Evolutionary conservation across 2,888 invertebrate genomes (phyloP).

Genomic region (Napeogenes inachia): DNA sequence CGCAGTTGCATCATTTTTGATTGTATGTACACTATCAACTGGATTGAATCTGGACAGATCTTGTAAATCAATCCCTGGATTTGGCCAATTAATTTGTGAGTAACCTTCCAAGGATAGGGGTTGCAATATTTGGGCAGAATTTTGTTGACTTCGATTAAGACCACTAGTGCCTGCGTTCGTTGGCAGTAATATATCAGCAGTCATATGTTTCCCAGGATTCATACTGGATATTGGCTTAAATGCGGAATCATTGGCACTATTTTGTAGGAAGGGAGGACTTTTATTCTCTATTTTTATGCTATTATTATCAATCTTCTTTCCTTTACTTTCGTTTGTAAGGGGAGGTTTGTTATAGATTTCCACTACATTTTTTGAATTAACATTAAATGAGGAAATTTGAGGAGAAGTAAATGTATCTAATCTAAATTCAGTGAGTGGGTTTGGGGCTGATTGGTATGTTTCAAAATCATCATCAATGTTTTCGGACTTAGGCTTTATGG

Average conservation of each 20-base stretch:
- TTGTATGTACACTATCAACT: conserved; percentile 64
- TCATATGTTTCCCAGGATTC: conserved; percentile 37
- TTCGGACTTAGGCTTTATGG: conserved; percentile 12
- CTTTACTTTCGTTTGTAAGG: conserved; percentile 11
- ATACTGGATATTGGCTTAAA: conserved; percentile 9
- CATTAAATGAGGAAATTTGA: conserved; percentile 10
- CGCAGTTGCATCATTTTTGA: conserved; percentile 57
- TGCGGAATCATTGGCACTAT: conserved; percentile 9
- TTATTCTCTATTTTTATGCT: conserved; percentile 10
- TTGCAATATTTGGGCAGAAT: conserved; percentile 66
- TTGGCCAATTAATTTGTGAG: conserved; percentile 80
- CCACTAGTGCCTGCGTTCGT: conserved; percentile 37
- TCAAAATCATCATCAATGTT: conserved; percentile 63
- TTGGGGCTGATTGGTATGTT: conserved; percentile 66
- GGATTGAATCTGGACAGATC: conserved; percentile 72
- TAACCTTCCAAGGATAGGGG: conserved; percentile 70
- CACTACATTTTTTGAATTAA: conserved; percentile 1
- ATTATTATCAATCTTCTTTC: conserved; percentile 7
- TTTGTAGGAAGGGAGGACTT: conserved; percentile 9
- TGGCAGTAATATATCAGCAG: conserved; percentile 51
- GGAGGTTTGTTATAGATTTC: conserved; percentile 10
- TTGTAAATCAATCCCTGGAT: conserved; percentile 76
- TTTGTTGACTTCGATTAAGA: conserved; percentile 45
- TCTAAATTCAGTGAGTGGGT: conserved; percentile 34
- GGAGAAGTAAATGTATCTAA: conserved; percentile 6